A percentile compares a stretch with the other conserved stretches of the same genome.
phyloP scores from a whole-genome alignment of 2,888 invertebrate genomes.

The Trimorus sp. region DNA sequence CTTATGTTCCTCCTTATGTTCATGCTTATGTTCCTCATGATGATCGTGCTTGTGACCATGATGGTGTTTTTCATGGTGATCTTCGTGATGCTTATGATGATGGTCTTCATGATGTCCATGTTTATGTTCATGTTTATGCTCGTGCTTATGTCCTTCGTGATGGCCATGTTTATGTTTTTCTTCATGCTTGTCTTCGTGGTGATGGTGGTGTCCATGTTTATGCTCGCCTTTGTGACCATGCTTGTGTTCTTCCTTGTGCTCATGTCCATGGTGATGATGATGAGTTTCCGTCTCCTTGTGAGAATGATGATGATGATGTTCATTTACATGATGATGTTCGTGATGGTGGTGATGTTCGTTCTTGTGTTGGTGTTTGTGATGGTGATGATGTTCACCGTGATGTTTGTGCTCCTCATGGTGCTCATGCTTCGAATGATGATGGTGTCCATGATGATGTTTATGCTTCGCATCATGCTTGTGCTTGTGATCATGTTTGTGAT shows the following conservation, averaged over 20 bases:
- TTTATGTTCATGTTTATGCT: conserved; percentile 65
- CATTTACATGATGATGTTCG: conserved; percentile 70
- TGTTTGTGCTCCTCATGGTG: conserved; percentile 71
- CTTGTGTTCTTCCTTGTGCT: conserved; percentile 73
- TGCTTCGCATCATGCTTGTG: conserved; percentile 74
- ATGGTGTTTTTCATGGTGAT: conserved; percentile 75
- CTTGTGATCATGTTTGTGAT: conserved; percentile 67
- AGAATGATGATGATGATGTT: conserved; percentile 70
- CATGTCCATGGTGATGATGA: conserved; percentile 71
- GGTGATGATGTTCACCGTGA: conserved; percentile 69
- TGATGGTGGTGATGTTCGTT: conserved; percentile 74
- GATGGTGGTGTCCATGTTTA: conserved; percentile 72
- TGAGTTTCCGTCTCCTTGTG: conserved; percentile 71
- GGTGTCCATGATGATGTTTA: conserved; percentile 73
- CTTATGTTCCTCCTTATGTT: conserved; percentile 66
- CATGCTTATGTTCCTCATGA: conserved; percentile 72
- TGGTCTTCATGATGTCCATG: conserved; percentile 67
- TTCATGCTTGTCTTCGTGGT: conserved; percentile 75
- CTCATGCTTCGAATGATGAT: conserved; percentile 72
- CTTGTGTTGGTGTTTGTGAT: conserved; percentile 73
- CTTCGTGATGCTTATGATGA: conserved; percentile 70
- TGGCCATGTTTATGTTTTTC: conserved; percentile 72
- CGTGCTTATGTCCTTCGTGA: conserved; percentile 72
- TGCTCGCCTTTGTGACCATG: conserved; percentile 74
- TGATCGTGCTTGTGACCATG: conserved; percentile 71